Evolutionary conservation across 2,888 invertebrate genomes (phyloP), one percentile per base, ranked within the genome.

Genomic region (Drosophila antonietae): DNA sequence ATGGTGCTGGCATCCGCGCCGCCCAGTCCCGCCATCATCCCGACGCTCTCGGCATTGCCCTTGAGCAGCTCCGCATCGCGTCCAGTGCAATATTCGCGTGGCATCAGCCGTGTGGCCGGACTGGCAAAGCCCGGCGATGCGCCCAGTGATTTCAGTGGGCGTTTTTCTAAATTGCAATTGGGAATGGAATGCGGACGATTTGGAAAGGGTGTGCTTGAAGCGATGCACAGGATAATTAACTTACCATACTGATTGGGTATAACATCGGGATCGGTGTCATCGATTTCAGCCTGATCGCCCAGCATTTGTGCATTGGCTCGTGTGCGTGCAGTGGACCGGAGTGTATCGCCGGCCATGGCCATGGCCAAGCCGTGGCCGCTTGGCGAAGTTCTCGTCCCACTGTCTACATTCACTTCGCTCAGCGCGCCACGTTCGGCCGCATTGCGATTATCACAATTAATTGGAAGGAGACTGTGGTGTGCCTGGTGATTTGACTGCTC

Each of bases 181-280:
- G 51, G 35, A 12, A 14, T 10, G 9, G 41, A 41, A 20, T 12
- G 14, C 10, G 31, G 2, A 9, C 0, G 18, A n/a, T 28, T 15
- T 0, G 39, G 3, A 15, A 23, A 12, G 14, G 14, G 9, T 58
- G 10, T 39, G 14, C 18, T 39, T 39, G 33, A n/a, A 4, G n/a
- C 9, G 9, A n/a, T 10, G 1, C 14, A 5, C 9, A 15, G 28
- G 12, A n/a, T 14, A 14, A 14, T 23, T 20, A 6, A 92, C 95
- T 94, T 90, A 97, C 97, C 97, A 93, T 97, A 97, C 93, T 97
- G 96, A 94, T 96, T 96, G 80, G 97, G 96, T 93, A 97, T 97
- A 88, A 97, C 96, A 93, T 97, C 97, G 53, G 97, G 97, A 93
- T 97, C 97, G 60, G 96, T 96, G 90, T 96, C 96, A 84, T 93